phyloP scores from a whole-genome alignment of 2,888 invertebrate species.

The Macroteleia sp. region DNA sequence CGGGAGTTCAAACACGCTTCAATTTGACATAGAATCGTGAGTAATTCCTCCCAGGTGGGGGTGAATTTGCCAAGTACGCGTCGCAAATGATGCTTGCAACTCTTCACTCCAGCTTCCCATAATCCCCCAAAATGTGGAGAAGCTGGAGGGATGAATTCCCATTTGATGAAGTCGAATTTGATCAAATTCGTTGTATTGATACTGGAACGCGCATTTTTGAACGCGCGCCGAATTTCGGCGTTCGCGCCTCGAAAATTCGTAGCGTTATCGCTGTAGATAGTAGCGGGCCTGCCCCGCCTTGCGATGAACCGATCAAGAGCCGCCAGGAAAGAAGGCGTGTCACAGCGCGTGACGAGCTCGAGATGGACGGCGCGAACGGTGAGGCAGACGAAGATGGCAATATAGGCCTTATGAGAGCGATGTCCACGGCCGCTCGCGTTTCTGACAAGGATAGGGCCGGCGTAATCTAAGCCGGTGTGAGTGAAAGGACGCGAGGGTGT shows the following conservation, averaged over 20 bases:
- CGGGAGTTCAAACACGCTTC: too few relatives aligned
- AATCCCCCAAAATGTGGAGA: too few relatives aligned
- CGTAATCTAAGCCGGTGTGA: neutral
- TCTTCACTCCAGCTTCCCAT: too few relatives aligned
- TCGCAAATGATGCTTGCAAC: too few relatives aligned
- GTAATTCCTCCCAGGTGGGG: too few relatives aligned
- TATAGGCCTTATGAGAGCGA: too few relatives aligned
- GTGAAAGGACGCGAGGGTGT: neutral
- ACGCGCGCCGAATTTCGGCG: neutral
- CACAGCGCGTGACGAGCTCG: constrained; percentile 2
- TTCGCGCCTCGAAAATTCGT: constrained; percentile 14
- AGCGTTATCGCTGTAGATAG: constrained; percentile 8
- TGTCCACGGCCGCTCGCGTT: neutral
- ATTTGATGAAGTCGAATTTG: too few relatives aligned
- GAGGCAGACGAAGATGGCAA: too few relatives aligned
- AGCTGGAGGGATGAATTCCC: neutral
- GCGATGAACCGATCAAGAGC: constrained; percentile 1
- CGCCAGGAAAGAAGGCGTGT: neutral
- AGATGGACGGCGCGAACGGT: neutral
- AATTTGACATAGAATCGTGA: too few relatives aligned
- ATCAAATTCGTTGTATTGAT: too few relatives aligned
- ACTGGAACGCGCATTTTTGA: neutral
- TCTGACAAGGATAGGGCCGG: neutral
- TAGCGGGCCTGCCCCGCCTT: neutral
- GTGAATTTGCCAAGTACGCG: too few relatives aligned